These are phyloP conservation scores for Myiopsitta monachus DNA, from an alignment of 2,113 vertebrate species.

Conservation along the genomic window DNA sequence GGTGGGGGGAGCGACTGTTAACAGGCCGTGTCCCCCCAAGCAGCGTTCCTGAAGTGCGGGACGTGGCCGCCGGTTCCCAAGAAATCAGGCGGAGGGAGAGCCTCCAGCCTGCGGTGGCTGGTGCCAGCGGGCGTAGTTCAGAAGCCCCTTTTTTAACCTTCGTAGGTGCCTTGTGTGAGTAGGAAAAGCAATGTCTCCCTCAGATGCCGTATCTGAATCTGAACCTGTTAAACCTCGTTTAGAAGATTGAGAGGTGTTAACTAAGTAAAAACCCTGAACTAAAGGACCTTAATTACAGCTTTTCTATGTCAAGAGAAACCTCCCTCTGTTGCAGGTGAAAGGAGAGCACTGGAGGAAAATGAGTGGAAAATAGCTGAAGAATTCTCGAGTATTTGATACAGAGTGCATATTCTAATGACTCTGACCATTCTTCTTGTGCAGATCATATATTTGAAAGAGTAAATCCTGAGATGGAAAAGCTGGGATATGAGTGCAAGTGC, in stretches of 20 bases:
- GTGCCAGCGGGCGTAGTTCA: background rate
- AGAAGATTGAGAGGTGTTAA: fast-evolving
- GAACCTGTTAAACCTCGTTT: background rate
- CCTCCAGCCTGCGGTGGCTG: background rate
- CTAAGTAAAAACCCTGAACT: background rate
- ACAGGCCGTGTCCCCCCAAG: background rate
- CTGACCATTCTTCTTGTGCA: conserved; percentile 17
- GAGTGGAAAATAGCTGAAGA: background rate
- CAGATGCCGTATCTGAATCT: background rate
- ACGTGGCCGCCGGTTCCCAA: background rate
- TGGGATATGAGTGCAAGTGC: conserved; percentile 84
- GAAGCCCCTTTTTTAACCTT: fast-evolving
- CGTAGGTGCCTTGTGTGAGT: fast-evolving
- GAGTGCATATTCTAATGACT: fast-evolving
- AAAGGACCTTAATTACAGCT: background rate
- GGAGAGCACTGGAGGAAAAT: background rate
- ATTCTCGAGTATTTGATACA: background rate
- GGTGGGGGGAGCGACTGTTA: background rate
- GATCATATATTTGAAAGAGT: conserved; percentile 91
- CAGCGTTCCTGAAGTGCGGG: background rate
- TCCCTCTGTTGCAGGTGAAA: background rate
- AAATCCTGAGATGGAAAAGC: conserved; percentile 79
- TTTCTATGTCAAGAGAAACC: background rate
- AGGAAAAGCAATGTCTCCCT: fast-evolving
- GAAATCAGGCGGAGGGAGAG: background rate